Conservation (phyloP, 2,888 invertebrate species). For the Ornithoptera alexandrae region DNA sequence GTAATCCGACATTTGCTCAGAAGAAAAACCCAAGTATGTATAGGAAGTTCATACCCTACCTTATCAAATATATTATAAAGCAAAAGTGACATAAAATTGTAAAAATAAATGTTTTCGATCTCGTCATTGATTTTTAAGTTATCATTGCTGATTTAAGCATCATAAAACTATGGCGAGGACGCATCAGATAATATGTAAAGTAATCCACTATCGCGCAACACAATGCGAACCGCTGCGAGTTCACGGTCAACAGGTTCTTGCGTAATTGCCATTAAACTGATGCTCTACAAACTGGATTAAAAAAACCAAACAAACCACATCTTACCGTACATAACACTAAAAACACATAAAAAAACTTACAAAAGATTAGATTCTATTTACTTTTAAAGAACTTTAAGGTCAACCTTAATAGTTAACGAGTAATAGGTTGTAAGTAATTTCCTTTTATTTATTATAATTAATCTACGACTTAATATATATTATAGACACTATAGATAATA, state of each 20-base stretch:
- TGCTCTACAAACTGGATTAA: conserved; percentile 20
- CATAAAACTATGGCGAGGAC: conserved; percentile 19
- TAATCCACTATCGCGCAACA: conserved; percentile 30
- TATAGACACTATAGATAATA: too few species aligned
- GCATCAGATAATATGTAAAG: conserved; percentile 35
- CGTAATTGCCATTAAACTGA: conserved; percentile 35
- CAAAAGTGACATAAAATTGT: not conserved
- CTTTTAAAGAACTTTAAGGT: not conserved
- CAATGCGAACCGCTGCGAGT: conserved; percentile 47
- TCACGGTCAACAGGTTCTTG: conserved; percentile 55
- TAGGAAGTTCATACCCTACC: not conserved
- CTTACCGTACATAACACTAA: not conserved
- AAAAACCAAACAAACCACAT: conserved; percentile 4
- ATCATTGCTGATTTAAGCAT: conserved; percentile 3
- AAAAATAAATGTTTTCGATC: not conserved
- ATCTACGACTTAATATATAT: too few species aligned
- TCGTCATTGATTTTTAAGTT: not conserved
- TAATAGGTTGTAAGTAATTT: too few species aligned
- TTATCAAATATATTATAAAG: not conserved
- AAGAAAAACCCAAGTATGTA: not conserved
- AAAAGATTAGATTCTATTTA: not conserved
- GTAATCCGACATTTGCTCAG: not conserved
- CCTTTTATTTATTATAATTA: too few species aligned
- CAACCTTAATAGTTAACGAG: not conserved
- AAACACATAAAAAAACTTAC: not conserved